Percentiles rank a stretch among this genome's conserved stretches.
phyloP scores from a whole-genome alignment of 1,140 invertebrate species.

The Formica exsecta region DNA sequence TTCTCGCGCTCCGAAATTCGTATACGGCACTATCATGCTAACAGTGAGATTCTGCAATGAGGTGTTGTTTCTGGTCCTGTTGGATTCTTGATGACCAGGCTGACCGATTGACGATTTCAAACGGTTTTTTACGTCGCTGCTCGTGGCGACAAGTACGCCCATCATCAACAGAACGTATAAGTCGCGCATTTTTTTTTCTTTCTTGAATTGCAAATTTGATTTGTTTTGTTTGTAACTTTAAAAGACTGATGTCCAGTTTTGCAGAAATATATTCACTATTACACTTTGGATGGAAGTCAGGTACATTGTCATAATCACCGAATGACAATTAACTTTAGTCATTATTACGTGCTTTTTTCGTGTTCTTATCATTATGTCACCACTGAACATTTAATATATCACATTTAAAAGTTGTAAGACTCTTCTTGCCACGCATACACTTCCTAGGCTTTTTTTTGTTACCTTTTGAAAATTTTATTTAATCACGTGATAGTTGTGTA shows the following conservation, averaged over 20 bases:
- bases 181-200: constrained; percentile 72
- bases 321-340: constrained; percentile 6
- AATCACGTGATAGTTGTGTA: background rate
- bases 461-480: constrained; percentile 1
- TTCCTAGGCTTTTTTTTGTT: background rate
- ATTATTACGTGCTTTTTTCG: constrained; percentile 50
- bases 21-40: constrained; percentile 89
- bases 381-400: background rate
- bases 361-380: constrained; percentile 42
- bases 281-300: constrained; percentile 13
- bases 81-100: background rate
- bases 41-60: constrained; percentile 85
- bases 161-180: constrained; percentile 72
- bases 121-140: constrained; percentile 17
- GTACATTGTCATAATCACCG: constrained; percentile 27
- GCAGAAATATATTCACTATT: background rate
- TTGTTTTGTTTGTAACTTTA: background rate
- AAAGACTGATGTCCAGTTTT: background rate
- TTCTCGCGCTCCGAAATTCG: constrained; percentile 89
- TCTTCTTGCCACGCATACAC: background rate
- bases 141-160: constrained; percentile 71
- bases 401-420: background rate
- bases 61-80: constrained; percentile 59
- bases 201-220: constrained; percentile 18
- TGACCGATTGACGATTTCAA: constrained; percentile 53